Evolutionary conservation across 2,797 vertebrate species (phyloP).

Genomic region (Acanthiza pusilla): DNA sequence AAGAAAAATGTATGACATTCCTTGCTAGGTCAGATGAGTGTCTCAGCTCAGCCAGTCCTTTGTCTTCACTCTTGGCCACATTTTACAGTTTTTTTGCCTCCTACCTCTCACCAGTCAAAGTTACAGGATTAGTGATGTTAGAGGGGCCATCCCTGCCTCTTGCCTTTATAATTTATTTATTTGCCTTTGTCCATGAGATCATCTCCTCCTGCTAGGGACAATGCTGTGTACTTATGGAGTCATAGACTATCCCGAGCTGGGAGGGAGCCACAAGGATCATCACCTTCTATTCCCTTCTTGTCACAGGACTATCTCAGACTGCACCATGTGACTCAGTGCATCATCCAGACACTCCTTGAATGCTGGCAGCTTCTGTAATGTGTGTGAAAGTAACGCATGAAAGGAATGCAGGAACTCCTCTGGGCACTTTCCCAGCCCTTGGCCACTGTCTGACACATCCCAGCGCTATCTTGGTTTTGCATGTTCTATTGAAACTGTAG

Average conservation of each 20-base stretch:
- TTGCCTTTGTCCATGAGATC: neutral
- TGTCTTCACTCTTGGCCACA: neutral
- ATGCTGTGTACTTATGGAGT: neutral
- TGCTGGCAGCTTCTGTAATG: neutral
- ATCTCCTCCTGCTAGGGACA: neutral
- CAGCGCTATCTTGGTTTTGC: neutral
- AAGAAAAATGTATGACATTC: neutral
- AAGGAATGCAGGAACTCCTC: neutral
- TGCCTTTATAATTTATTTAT: neutral
- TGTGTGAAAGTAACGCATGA: fast-evolving
- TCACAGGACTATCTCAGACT: neutral
- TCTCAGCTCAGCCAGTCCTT: neutral
- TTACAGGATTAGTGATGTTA: neutral
- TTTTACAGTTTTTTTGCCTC: neutral
- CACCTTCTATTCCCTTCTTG: neutral
- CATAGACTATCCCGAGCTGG: neutral
- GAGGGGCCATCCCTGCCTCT: neutral
- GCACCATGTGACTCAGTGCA: neutral
- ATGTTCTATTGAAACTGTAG: neutral
- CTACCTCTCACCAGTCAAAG: neutral
- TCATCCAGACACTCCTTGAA: neutral
- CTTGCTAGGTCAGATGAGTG: neutral
- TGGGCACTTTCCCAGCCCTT: neutral
- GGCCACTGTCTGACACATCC: neutral
- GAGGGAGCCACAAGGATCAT: neutral